Base-by-base conservation (phyloP, 2,113 vertebrate genomes). In the Megaceryle maxima region DNA sequence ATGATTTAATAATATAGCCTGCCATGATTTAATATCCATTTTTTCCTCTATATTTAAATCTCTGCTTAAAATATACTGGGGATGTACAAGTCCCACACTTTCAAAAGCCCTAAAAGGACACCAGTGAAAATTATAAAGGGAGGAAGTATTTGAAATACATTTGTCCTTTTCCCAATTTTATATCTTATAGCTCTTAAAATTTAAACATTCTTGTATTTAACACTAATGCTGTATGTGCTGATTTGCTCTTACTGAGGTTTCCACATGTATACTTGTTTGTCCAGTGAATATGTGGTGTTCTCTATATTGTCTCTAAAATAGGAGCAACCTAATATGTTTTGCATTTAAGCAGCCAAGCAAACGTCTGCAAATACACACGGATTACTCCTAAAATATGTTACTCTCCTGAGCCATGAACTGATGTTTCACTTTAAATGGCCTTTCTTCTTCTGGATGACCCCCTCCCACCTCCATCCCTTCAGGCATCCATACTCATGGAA, bases 401-500 rank as follows among this genome's bases (percentile, higher is more conserved):
- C 29, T 69, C 53, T 87, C 55, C 19, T 84, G 31, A 90, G 56
- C 83, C 79, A 63, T 51, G 74, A 85, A 8, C 24, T 53, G 31
- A 70, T 80, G 4, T 78, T 86, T 88, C 43, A 77, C 20, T 94
- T 83, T 64, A 70, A 89, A 77, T 68, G 94, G 77, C 29, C 46
- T 96, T 87, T 97, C 72, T 97, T n/a, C 41, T 91, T 83, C 96
- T 88, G 39, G 82, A 76, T 53, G 78, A 93, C 48, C 80, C 9
- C 7, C 16, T 77, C 94, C 70, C 62, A 44, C 72, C 46, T 75
- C 78, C 57, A 92, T 44, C 88, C 96, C 81, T 98, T 97, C 88
- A 96, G 98, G 35, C 88, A 97, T 35, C 48, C 77, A 5, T 96
- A 94, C 33, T 92, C 93, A 81, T 91, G 94, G 94, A 93, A 82